Evolutionary conservation across 2,888 invertebrate genomes (phyloP).

Genomic region (Scaptomyza polygonia): DNA sequence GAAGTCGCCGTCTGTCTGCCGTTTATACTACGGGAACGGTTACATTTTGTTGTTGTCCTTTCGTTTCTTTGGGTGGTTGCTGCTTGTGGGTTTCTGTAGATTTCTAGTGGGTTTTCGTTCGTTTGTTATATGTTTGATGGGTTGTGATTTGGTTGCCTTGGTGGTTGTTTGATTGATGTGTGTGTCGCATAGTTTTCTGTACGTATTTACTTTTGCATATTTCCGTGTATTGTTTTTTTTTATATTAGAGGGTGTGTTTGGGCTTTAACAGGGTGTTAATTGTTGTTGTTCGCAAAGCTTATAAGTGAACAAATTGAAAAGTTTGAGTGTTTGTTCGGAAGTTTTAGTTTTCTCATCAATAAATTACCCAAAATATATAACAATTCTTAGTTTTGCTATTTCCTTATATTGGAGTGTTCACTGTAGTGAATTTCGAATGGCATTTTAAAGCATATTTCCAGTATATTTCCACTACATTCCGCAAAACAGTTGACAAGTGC

Average conservation of each 20-base stretch:
- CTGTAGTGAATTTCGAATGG: background rate
- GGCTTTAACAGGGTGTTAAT: conserved; percentile 47
- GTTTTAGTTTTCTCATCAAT: too few species aligned
- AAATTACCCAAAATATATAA: too few species aligned
- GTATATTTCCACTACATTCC: conserved; percentile 18
- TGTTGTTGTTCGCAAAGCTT: too few species aligned
- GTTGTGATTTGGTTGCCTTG: conserved; percentile 71
- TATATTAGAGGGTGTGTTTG: conserved; percentile 30
- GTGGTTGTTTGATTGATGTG: conserved; percentile 79
- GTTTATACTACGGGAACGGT: conserved; percentile 30
- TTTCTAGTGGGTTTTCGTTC: conserved; percentile 25
- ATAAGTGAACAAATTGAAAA: too few species aligned
- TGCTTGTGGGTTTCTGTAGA: conserved; percentile 26
- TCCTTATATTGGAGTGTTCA: background rate
- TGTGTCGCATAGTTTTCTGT: conserved; percentile 54
- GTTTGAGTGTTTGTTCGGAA: too few species aligned
- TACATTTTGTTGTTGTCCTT: conserved; percentile 53
- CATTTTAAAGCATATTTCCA: background rate
- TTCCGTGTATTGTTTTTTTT: background rate
- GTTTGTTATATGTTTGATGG: conserved; percentile 55
- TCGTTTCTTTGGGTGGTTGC: conserved; percentile 44
- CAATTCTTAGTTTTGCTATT: too few species aligned
- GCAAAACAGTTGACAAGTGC: conserved; percentile 10
- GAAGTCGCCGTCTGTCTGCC: conserved; percentile 49
- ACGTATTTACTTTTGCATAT: conserved; percentile 24